phyloP scores from a whole-genome alignment of 2,113 vertebrate species.

The Saguinus imperator region DNA sequence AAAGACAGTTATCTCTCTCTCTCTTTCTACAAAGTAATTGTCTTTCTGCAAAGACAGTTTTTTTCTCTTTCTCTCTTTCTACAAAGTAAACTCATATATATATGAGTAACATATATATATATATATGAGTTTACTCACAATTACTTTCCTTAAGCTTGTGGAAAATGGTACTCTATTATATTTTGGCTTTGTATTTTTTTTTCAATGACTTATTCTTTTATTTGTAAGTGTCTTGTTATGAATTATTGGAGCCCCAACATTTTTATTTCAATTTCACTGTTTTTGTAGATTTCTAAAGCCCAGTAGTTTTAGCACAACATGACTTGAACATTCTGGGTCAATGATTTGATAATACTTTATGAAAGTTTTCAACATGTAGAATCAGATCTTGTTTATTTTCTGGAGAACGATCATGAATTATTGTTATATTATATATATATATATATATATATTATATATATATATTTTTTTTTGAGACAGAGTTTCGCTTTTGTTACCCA shows the following conservation, averaged over 20 bases:
- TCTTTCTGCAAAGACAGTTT: too few relatives aligned
- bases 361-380: background rate
- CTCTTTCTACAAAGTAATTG: too few relatives aligned
- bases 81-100: too few relatives aligned
- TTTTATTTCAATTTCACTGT: too few relatives aligned
- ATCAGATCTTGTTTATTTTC: background rate
- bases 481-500: too few relatives aligned
- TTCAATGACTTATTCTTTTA: background rate
- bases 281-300: background rate
- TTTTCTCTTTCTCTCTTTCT: too few relatives aligned
- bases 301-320: background rate
- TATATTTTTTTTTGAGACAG: too few relatives aligned
- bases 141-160: too few relatives aligned
- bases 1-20: background rate
- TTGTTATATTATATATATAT: too few relatives aligned
- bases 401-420: background rate
- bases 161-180: background rate
- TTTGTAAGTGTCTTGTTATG: background rate
- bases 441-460: too few relatives aligned
- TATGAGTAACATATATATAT: too few relatives aligned
- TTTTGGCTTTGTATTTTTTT: background rate
- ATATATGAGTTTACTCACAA: background rate
- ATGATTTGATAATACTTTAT: background rate
- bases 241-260: background rate
- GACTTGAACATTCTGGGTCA: background rate